phyloP scores from a whole-genome alignment of 2,888 invertebrate species.

The Nomada hirtipes region DNA sequence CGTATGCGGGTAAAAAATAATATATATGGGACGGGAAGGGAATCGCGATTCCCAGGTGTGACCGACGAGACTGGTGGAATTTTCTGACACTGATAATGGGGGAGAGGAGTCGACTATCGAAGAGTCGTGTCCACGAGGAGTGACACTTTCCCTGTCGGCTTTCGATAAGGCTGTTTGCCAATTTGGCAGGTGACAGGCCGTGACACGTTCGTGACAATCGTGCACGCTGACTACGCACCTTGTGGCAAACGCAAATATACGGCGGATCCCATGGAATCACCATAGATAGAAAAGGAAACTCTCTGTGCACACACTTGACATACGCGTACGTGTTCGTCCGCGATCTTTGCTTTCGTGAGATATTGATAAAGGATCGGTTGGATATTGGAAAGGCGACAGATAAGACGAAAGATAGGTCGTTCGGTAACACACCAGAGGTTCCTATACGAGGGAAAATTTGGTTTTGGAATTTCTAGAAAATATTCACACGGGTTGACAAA shows the following conservation, averaged over 20 bases:
- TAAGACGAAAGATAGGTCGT: constrained; percentile 51
- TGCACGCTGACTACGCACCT: constrained; percentile 74
- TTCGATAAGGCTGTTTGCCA: constrained; percentile 73
- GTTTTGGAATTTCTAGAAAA: constrained; percentile 11
- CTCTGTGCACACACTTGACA: constrained; percentile 62
- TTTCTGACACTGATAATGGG: constrained; percentile 6
- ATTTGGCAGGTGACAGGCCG: constrained; percentile 74
- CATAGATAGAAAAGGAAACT: constrained; percentile 64
- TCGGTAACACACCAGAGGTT: constrained; percentile 20
- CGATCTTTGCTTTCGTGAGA: constrained; percentile 65
- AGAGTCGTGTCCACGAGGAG: constrained; percentile 11
- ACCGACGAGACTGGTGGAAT: constrained; percentile 11
- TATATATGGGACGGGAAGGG: not conserved
- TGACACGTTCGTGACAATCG: constrained; percentile 63
- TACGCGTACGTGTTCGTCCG: constrained; percentile 48
- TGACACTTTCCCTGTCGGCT: constrained; percentile 42
- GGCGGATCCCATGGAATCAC: constrained; percentile 66
- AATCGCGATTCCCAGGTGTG: not conserved
- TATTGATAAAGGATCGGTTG: constrained; percentile 65
- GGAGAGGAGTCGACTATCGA: constrained; percentile 7
- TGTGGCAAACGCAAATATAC: constrained; percentile 78
- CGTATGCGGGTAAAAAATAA: not conserved
- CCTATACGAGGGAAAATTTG: constrained; percentile 37
- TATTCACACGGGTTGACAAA: not conserved
- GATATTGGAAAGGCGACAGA: constrained; percentile 57